Evolutionary conservation across 1,140 invertebrate genomes (phyloP).

Genomic region (Varroa destructor): DNA sequence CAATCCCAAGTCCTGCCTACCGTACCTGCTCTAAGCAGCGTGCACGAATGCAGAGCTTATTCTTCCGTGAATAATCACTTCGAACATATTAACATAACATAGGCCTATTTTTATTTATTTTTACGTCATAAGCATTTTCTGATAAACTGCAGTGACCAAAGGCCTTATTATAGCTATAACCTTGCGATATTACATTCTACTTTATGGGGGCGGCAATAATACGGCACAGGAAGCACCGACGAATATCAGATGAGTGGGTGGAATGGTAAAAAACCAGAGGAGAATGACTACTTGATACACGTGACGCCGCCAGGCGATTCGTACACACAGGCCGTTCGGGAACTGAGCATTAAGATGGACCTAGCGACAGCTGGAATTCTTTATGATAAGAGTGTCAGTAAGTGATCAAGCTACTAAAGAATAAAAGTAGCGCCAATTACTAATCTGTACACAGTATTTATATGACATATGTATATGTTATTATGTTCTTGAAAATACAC

Average conservation of each 20-base stretch:
- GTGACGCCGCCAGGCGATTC: constrained; percentile 68
- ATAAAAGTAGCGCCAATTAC: constrained; percentile 32
- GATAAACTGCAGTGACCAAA: too few species aligned
- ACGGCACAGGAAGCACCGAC: constrained; percentile 18
- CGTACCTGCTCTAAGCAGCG: too few species aligned
- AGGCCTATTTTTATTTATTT: too few species aligned
- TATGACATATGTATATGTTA: constrained; percentile 1
- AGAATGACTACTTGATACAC: constrained; percentile 53
- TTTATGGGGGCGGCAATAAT: too few species aligned
- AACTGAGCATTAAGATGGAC: constrained; percentile 40
- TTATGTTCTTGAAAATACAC: neutral
- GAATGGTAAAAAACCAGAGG: constrained; percentile 39
- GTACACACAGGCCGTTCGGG: constrained; percentile 59
- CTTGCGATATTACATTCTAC: too few species aligned
- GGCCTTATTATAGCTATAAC: too few species aligned
- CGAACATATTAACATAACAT: too few species aligned
- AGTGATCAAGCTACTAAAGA: constrained; percentile 35
- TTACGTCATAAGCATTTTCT: too few species aligned
- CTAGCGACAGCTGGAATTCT: constrained; percentile 70
- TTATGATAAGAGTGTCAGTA: constrained; percentile 70
- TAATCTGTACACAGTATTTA: neutral
- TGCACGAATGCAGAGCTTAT: too few species aligned
- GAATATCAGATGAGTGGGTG: constrained; percentile 28
- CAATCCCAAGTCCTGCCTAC: too few species aligned
- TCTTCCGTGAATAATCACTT: too few species aligned